Percentiles rank a stretch among this genome's conserved stretches.
phyloP scores from a whole-genome alignment of 1,140 invertebrate genomes.

The Mercenaria mercenaria region DNA sequence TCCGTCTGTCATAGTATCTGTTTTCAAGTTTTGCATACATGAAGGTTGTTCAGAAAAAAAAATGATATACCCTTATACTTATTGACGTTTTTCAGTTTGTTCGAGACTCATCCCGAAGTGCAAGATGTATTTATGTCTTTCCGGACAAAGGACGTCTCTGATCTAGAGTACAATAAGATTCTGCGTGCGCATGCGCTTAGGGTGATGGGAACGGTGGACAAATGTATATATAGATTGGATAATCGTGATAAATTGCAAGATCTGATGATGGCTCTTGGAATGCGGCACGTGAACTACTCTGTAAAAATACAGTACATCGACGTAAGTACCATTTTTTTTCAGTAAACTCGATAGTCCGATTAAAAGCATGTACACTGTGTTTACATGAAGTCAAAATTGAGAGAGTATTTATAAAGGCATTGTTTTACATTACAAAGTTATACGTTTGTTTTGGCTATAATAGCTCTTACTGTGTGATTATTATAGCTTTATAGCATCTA shows the following conservation, averaged over 20 bases:
- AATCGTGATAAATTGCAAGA: slow-evolving; percentile 87
- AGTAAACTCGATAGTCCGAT: too few relatives aligned
- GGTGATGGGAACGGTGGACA: slow-evolving; percentile 89
- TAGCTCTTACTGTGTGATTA: too few relatives aligned
- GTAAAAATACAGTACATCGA: slow-evolving; percentile 87
- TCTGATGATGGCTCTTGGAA: slow-evolving; percentile 87
- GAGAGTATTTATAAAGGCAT: background rate
- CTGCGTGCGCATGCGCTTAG: slow-evolving; percentile 87
- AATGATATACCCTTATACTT: too few relatives aligned
- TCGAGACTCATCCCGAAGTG: slow-evolving; percentile 88
- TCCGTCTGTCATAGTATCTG: too few relatives aligned
- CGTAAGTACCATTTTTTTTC: slow-evolving; percentile 83
- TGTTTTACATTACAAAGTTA: background rate
- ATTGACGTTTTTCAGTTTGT: slow-evolving; percentile 87
- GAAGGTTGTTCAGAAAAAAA: too few relatives aligned
- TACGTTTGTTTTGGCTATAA: background rate
- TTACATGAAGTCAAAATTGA: background rate
- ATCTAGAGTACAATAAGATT: slow-evolving; percentile 87
- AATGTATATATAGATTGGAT: slow-evolving; percentile 87
- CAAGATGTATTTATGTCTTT: slow-evolving; percentile 88
- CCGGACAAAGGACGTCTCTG: slow-evolving; percentile 86
- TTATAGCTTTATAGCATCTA: too few relatives aligned
- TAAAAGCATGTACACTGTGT: too few relatives aligned
- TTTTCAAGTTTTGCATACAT: too few relatives aligned
- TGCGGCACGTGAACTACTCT: slow-evolving; percentile 87